Conservation (phyloP, 2,113 vertebrate genomes). For the Arenaria interpres region DNA sequence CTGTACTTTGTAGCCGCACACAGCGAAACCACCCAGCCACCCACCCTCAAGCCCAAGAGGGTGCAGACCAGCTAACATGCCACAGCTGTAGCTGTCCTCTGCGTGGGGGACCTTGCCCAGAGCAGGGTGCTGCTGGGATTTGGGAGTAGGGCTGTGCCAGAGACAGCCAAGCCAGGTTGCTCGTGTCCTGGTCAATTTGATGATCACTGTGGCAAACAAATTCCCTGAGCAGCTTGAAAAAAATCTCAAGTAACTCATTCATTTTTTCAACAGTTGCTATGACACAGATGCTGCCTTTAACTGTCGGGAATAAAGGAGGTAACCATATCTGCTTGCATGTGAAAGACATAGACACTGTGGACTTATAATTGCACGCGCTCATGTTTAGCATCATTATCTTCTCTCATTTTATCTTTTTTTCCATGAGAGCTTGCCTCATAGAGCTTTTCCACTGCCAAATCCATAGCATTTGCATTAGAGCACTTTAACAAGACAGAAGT, state of each 20-base stretch:
- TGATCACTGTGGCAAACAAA: not conserved
- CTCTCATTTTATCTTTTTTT: constrained; percentile 28
- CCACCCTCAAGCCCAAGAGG: not conserved
- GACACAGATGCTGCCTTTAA: not conserved
- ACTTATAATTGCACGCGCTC: constrained; percentile 13
- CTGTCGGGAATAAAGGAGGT: not conserved
- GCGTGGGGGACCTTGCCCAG: fast-evolving
- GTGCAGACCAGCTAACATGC: fast-evolving
- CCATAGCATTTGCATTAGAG: not conserved
- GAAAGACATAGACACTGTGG: not conserved
- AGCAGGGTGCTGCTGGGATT: not conserved
- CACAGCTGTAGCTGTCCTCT: fast-evolving
- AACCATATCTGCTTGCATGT: not conserved
- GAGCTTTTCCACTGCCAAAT: not conserved
- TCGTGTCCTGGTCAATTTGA: not conserved
- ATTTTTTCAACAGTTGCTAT: not conserved
- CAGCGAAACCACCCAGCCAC: not conserved
- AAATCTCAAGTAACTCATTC: not conserved
- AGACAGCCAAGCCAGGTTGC: not conserved
- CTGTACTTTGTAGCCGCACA: not conserved
- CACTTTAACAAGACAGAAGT: not conserved
- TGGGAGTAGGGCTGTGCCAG: fast-evolving
- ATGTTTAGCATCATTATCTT: not conserved
- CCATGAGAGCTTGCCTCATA: not conserved
- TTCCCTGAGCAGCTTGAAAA: not conserved